Evolutionary conservation across 1,140 invertebrate species (phyloP).

Genomic region (Drosophila tani): DNA sequence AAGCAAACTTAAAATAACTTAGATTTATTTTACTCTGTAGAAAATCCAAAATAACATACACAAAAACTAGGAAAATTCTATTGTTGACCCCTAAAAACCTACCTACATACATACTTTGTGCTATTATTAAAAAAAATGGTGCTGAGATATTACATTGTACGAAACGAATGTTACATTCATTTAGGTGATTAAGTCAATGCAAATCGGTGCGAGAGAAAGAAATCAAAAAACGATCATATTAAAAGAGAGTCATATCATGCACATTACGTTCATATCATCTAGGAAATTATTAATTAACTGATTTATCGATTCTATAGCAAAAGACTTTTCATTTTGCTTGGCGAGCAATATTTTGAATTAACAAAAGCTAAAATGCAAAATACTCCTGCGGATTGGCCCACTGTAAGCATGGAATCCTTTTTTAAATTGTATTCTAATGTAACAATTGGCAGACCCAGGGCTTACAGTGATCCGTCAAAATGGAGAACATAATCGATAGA

Average conservation of each 20-base stretch:
- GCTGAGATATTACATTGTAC: conserved; percentile 69
- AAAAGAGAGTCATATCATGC: conserved; percentile 50
- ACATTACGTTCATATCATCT: conserved; percentile 64
- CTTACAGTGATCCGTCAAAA: conserved; percentile 20
- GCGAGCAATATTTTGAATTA: conserved; percentile 48
- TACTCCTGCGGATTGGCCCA: not conserved
- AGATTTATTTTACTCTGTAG: conserved; percentile 54
- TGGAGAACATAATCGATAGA: conserved; percentile 10
- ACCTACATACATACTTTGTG: conserved; percentile 55
- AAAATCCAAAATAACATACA: conserved; percentile 25
- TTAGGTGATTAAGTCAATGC: conserved; percentile 55
- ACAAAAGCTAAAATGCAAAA: conserved; percentile 20
- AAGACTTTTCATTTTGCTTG: conserved; percentile 59
- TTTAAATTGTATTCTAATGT: not conserved
- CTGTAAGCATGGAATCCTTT: not conserved
- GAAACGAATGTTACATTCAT: conserved; percentile 70
- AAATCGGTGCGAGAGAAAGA: conserved; percentile 18
- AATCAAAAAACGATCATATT: conserved; percentile 55
- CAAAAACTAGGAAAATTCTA: conserved; percentile 50
- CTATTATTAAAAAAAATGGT: conserved; percentile 65
- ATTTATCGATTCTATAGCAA: conserved; percentile 46
- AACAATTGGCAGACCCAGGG: not conserved
- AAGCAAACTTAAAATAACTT: conserved; percentile 36
- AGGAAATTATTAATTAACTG: conserved; percentile 39
- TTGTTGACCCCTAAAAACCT: conserved; percentile 48